These are phyloP conservation scores for Peromyscus aztecus DNA, from an alignment of 2,797 vertebrate species.

Conservation along the genomic window DNA sequence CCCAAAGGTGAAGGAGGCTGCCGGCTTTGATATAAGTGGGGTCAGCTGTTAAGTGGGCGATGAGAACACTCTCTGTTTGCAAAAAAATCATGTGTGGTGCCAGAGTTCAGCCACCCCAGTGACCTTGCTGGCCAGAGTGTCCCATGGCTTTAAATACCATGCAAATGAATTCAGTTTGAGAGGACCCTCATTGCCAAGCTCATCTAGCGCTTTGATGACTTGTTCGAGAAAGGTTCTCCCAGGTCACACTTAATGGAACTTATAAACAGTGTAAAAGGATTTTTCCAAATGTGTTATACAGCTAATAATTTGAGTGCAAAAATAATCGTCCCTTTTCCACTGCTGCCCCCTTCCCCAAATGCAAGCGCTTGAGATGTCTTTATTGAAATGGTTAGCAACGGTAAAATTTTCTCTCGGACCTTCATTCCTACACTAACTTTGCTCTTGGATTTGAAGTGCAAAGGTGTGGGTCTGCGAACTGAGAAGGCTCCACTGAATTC, in stretches of 20 bases:
- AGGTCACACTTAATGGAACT: conserved; percentile 71
- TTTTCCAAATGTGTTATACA: conserved; percentile 55
- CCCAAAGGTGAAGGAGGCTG: conserved; percentile 38
- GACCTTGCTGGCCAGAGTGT: conserved; percentile 14
- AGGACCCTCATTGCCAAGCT: conserved; percentile 51
- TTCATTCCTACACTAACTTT: neutral
- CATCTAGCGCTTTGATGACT: conserved; percentile 67
- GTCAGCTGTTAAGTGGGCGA: conserved; percentile 38
- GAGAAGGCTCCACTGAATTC: neutral
- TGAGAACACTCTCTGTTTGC: conserved; percentile 49
- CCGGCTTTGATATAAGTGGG: conserved; percentile 53
- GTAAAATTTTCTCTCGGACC: neutral
- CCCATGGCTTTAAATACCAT: conserved; percentile 30
- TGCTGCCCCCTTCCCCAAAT: conserved; percentile 1
- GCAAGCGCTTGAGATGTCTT: neutral
- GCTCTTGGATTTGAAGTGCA: neutral
- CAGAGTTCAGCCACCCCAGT: conserved; percentile 30
- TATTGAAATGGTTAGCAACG: conserved; percentile 24
- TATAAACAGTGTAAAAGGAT: conserved; percentile 64
- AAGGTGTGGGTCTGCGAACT: neutral
- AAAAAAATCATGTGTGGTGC: conserved; percentile 40
- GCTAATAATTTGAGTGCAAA: conserved; percentile 61
- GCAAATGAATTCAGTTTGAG: conserved; percentile 78
- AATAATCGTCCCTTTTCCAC: conserved; percentile 55
- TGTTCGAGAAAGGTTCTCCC: conserved; percentile 63